Evolutionary conservation across 2,113 vertebrate species (phyloP).

Genomic region (Echinops telfairi): DNA sequence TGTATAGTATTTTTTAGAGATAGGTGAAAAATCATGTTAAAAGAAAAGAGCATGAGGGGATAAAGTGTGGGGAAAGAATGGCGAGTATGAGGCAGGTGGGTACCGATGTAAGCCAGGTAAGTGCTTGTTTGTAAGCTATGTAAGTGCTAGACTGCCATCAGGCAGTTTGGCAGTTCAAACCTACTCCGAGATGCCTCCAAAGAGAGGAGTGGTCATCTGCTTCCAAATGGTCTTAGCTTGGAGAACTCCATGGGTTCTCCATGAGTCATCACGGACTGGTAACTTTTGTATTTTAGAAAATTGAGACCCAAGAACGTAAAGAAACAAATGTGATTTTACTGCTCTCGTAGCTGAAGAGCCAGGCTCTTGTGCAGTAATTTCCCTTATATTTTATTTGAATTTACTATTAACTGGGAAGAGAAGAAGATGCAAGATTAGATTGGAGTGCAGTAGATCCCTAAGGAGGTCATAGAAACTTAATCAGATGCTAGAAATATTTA

Average conservation of each 20-base stretch:
- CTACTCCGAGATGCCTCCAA: neutral
- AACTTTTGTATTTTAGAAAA: conserved; percentile 10
- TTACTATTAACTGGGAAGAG: neutral
- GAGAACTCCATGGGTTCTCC: neutral
- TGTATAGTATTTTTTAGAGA: neutral
- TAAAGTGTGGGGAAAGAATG: neutral
- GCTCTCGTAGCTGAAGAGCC: neutral
- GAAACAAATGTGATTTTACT: neutral
- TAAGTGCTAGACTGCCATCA: neutral
- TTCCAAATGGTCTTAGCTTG: neutral
- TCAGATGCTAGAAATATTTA: neutral
- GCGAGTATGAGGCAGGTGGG: neutral
- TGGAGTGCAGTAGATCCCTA: neutral
- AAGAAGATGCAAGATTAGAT: neutral
- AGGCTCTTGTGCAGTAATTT: neutral
- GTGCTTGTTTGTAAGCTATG: neutral
- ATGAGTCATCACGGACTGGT: neutral
- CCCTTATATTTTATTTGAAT: neutral
- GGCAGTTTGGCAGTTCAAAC: neutral
- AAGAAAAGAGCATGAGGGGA: neutral
- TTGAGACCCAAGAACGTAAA: neutral
- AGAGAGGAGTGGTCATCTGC: neutral
- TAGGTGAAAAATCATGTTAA: conserved; percentile 28
- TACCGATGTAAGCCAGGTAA: neutral
- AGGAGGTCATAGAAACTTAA: neutral